Percentiles rank a stretch among this genome's conserved stretches.
Evolutionary conservation across 1,140 invertebrate genomes (phyloP).

Genomic region (Streblospio benedicti): DNA sequence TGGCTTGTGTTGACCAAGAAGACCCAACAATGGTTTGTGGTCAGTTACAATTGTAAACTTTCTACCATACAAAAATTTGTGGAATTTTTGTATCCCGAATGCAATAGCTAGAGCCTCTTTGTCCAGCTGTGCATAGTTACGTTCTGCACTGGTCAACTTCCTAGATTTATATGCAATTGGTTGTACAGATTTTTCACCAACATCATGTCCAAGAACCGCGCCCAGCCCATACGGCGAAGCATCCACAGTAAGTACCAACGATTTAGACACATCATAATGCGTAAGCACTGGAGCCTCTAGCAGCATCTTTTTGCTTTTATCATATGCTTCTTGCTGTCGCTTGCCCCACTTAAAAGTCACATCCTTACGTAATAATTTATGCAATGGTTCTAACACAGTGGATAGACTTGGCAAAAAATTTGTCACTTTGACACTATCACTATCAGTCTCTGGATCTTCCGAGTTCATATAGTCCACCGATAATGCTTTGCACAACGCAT

Average conservation of each 20-base stretch:
- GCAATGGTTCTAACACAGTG: neutral
- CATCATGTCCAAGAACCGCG: no score
- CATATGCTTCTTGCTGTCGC: slow-evolving; percentile 1
- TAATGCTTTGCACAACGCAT: no score
- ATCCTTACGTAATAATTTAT: neutral
- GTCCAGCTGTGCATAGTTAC: slow-evolving; percentile 6
- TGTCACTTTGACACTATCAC: no score
- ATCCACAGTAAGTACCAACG: slow-evolving; percentile 2
- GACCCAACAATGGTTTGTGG: slow-evolving; percentile 19
- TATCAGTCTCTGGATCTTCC: no score
- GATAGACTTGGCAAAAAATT: slow-evolving; percentile 8
- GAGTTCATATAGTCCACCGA: no score
- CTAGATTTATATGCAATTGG: slow-evolving; percentile 48
- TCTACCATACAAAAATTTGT: slow-evolving; percentile 2
- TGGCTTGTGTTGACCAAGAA: slow-evolving; percentile 36
- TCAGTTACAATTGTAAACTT: slow-evolving; percentile 20
- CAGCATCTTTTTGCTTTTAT: slow-evolving; percentile 5
- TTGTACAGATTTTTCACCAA: no score
- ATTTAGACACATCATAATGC: slow-evolving; percentile 1
- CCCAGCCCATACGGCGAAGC: slow-evolving; percentile 1
- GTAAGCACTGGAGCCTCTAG: neutral
- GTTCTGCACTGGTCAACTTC: slow-evolving; percentile 26
- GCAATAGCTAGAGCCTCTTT: slow-evolving; percentile 3
- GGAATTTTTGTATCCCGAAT: neutral
- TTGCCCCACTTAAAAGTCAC: slow-evolving; percentile 1